phyloP scores from a whole-genome alignment of 2,797 vertebrate genomes.

The Trachurus trachurus region DNA sequence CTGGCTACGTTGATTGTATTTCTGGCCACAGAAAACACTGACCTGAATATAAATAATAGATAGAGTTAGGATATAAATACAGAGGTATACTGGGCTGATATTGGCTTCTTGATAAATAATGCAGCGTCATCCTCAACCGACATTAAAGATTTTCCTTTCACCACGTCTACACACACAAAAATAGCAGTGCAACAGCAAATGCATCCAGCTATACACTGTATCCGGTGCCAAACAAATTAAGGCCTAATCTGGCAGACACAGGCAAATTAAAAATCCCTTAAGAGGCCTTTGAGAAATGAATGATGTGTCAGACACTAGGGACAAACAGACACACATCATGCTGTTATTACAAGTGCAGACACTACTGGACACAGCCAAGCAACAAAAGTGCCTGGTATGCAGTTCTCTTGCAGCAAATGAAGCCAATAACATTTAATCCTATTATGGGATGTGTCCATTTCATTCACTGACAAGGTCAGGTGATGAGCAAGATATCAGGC shows the following conservation, averaged over 20 bases:
- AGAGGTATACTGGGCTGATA: slow-evolving; percentile 32
- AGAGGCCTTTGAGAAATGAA: slow-evolving; percentile 28
- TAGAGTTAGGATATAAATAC: slow-evolving; percentile 41
- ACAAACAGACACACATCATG: slow-evolving; percentile 29
- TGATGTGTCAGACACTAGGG: slow-evolving; percentile 26
- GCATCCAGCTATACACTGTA: neutral
- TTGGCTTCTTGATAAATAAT: slow-evolving; percentile 34
- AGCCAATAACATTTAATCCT: slow-evolving; percentile 80
- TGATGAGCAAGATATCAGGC: slow-evolving; percentile 39
- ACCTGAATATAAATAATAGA: slow-evolving; percentile 47
- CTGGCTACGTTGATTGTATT: slow-evolving; percentile 28
- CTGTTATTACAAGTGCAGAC: slow-evolving; percentile 32
- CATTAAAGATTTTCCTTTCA: neutral
- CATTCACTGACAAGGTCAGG: slow-evolving; percentile 74
- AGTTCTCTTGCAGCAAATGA: slow-evolving; percentile 79
- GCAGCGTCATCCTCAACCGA: neutral
- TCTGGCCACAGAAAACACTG: slow-evolving; percentile 34
- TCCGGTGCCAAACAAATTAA: neutral
- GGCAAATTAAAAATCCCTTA: slow-evolving; percentile 7
- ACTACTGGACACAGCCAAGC: slow-evolving; percentile 36
- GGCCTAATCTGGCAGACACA: neutral
- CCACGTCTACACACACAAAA: too few species aligned
- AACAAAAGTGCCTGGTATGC: slow-evolving; percentile 57
- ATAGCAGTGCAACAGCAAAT: neutral
- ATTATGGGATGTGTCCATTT: slow-evolving; percentile 76